Percentiles rank a stretch among this genome's conserved stretches.
phyloP scores from a whole-genome alignment of 2,113 vertebrate genomes.

The Sylvicapra grimmia region DNA sequence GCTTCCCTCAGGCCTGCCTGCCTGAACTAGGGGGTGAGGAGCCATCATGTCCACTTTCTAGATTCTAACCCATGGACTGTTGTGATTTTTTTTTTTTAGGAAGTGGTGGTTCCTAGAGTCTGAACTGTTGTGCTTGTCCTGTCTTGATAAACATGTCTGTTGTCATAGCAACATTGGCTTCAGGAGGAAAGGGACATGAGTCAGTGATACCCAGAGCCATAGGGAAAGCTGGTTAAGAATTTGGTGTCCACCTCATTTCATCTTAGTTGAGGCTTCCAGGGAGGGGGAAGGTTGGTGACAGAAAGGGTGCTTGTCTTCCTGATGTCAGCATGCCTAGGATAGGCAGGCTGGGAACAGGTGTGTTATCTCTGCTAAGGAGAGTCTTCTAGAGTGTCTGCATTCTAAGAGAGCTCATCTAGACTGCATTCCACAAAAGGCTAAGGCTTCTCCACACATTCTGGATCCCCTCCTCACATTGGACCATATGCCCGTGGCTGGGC shows the following conservation, averaged over 20 bases:
- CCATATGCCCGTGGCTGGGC: neutral
- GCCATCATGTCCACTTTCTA: neutral
- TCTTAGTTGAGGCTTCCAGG: neutral
- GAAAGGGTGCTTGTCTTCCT: neutral
- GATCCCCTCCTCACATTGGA: rapidly evolving
- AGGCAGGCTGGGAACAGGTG: neutral
- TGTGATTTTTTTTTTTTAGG: neutral
- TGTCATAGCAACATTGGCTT: neutral
- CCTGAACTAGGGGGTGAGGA: neutral
- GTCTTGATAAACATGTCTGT: neutral
- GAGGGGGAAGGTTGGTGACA: neutral
- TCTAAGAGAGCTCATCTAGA: no score
- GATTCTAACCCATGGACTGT: neutral
- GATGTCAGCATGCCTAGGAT: neutral
- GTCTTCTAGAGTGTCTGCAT: no score
- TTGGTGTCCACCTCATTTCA: neutral
- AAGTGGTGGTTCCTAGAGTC: neutral
- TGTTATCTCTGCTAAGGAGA: neutral
- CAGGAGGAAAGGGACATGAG: neutral
- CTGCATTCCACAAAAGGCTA: neutral
- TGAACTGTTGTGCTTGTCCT: neutral
- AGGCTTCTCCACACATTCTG: neutral
- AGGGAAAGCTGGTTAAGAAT: neutral
- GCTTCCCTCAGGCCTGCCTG: neutral
- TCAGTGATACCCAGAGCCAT: neutral